Conservation (phyloP, 1,140 invertebrate genomes). For the Listronotus bonariensis region DNA sequence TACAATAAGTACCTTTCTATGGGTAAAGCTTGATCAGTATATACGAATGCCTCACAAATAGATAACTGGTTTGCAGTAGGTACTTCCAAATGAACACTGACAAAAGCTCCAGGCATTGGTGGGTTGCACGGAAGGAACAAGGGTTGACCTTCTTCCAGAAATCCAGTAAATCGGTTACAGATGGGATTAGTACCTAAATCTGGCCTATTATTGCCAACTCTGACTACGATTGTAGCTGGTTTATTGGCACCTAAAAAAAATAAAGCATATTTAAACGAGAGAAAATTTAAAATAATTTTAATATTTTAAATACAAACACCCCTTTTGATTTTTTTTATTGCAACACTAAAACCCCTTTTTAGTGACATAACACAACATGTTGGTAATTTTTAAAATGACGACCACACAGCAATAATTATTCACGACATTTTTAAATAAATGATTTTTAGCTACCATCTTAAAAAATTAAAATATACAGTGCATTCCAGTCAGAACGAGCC, state of each 20-base stretch:
- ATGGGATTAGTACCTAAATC: constrained; percentile 91
- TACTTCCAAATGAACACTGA: constrained; percentile 87
- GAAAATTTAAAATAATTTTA: no score
- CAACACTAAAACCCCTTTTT: no score
- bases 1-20: constrained; percentile 69
- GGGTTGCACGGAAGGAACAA: constrained; percentile 92
- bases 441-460: no score
- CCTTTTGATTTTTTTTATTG: no score
- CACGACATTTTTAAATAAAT: no score
- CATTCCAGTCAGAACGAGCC: no score
- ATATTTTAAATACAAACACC: no score
- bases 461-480: no score
- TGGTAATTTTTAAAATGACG: no score
- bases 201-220: constrained; percentile 93
- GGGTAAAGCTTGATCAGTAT: constrained; percentile 91
- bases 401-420: no score
- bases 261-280: no score
- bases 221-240: constrained; percentile 84
- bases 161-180: constrained; percentile 87
- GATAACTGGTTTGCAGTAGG: constrained; percentile 74
- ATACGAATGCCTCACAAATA: constrained; percentile 95
- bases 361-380: no score
- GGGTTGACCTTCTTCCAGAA: constrained; percentile 86
- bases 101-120: constrained; percentile 93
- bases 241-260: constrained; percentile 64